phyloP scores from a whole-genome alignment of 2,888 invertebrate species.

The Lepidocyrtinus sp. region DNA sequence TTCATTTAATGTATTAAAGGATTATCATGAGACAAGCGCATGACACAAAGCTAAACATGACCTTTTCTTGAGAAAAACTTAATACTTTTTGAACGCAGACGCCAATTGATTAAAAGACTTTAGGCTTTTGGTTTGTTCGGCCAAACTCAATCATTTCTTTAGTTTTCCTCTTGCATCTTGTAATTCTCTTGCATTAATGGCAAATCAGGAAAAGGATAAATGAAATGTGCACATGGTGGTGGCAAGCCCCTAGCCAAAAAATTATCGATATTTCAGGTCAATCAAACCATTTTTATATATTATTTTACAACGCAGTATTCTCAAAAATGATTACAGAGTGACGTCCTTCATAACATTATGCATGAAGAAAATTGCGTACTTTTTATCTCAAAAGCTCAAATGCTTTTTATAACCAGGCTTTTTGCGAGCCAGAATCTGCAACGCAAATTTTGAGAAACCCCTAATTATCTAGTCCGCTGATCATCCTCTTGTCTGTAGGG shows the following conservation, averaged over 20 bases:
- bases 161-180: background rate
- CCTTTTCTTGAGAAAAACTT: background rate
- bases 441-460: background rate
- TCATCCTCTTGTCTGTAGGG: background rate
- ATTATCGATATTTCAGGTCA: background rate
- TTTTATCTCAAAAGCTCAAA: background rate
- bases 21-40: background rate
- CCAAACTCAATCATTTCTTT: background rate
- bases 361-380: background rate
- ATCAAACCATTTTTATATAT: background rate
- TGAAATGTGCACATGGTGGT: background rate
- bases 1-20: background rate
- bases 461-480: constrained; percentile 1
- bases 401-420: background rate
- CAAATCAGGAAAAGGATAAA: background rate
- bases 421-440: background rate
- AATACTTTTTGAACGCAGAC: background rate
- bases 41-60: background rate
- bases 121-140: background rate
- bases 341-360: background rate
- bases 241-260: background rate
- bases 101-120: background rate
- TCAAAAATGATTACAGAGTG: background rate
- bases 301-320: constrained; percentile 5
- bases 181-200: background rate